A percentile compares a stretch with the other conserved stretches of the same genome.
These are phyloP conservation scores for western clawed frog (Xenopus tropicalis) DNA, from an alignment of 2,113 vertebrate species.

Conservation along the genomic window DNA sequence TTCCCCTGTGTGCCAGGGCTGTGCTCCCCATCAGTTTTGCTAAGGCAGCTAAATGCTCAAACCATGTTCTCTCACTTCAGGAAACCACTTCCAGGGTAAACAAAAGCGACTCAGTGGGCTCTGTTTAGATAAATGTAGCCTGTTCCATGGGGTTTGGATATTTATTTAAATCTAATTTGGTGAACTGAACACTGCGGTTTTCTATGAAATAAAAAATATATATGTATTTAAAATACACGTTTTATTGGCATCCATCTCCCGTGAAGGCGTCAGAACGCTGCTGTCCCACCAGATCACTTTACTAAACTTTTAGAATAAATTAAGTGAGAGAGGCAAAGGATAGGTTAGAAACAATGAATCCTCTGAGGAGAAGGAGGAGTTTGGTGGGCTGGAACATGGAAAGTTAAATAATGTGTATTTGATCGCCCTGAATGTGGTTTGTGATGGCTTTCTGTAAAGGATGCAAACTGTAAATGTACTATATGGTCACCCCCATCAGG, in stretches of 20 bases:
- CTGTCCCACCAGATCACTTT: constrained; percentile 16
- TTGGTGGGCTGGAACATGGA: background rate
- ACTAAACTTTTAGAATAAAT: background rate
- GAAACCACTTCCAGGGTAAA: constrained; percentile 36
- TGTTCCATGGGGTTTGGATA: constrained; percentile 28
- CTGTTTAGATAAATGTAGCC: constrained; percentile 22
- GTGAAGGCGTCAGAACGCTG: background rate
- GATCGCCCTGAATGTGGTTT: constrained; percentile 15
- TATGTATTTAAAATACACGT: constrained; percentile 20
- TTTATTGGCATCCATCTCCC: constrained; percentile 2
- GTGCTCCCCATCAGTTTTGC: background rate
- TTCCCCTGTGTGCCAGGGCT: background rate
- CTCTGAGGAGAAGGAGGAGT: constrained; percentile 18
- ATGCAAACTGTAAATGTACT: background rate
- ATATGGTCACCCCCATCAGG: constrained; percentile 8
- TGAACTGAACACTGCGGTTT: constrained; percentile 33
- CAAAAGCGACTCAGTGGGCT: constrained; percentile 24
- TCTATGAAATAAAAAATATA: constrained; percentile 30
- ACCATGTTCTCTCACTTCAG: constrained; percentile 17
- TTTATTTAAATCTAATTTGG: constrained; percentile 35
- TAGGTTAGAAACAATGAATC: constrained; percentile 9
- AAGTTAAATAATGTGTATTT: constrained; percentile 10
- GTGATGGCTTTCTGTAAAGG: constrained; percentile 12
- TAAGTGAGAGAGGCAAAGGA: background rate
- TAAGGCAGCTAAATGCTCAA: constrained; percentile 8